Conservation (phyloP, 1,140 invertebrate species). For the Andricus grossulariae region DNA sequence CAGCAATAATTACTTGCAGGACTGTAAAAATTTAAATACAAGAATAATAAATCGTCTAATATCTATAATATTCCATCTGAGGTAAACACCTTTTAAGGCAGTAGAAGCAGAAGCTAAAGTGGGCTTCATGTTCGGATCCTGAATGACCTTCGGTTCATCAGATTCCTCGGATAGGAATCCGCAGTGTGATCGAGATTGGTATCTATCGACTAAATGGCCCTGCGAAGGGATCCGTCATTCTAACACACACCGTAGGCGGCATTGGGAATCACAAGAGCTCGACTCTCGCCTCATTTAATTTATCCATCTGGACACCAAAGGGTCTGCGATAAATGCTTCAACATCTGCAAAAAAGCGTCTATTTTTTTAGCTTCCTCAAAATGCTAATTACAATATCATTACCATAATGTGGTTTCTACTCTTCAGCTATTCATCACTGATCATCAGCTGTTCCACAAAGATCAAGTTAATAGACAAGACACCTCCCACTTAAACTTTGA, state of each 20-base stretch:
- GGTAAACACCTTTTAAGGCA: background rate
- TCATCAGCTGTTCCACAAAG: background rate
- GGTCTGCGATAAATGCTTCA: constrained; percentile 10
- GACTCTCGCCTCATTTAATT: constrained; percentile 65
- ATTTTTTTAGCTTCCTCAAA: background rate
- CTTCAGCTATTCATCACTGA: background rate
- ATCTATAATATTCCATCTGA: background rate
- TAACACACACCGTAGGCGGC: constrained; percentile 64
- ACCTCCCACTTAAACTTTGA: too few species aligned
- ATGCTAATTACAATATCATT: constrained; percentile 4
- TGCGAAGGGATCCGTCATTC: constrained; percentile 70
- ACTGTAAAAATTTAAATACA: too few species aligned
- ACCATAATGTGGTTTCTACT: background rate
- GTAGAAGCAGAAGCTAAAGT: background rate
- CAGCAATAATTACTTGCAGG: too few species aligned
- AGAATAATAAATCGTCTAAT: too few species aligned
- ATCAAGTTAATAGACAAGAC: too few species aligned
- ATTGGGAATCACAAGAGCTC: constrained; percentile 44
- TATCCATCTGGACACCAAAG: constrained; percentile 60
- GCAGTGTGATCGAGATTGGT: constrained; percentile 67
- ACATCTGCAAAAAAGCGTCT: background rate
- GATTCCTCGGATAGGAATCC: constrained; percentile 55
- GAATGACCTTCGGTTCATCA: constrained; percentile 19
- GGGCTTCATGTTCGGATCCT: constrained; percentile 12
- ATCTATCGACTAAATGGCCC: constrained; percentile 69